Conservation (phyloP, 2,797 vertebrate species). For the Lerista edwardsae region DNA sequence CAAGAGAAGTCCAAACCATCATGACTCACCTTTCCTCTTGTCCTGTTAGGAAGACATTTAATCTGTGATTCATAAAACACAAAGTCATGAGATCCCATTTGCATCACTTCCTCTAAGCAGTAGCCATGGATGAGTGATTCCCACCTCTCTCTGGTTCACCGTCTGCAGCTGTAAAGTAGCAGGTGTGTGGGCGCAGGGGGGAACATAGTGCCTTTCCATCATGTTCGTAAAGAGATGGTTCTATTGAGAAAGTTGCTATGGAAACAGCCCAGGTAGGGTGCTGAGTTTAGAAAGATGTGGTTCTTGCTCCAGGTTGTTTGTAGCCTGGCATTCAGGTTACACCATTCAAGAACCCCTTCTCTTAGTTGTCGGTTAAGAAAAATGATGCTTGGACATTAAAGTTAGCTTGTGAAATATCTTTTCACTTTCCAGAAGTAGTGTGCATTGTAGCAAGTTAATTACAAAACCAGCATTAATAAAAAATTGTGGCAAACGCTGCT, state of each 20-base stretch:
- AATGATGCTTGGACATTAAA: background rate
- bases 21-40: background rate
- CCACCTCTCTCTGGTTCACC: background rate
- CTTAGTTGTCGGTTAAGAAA: background rate
- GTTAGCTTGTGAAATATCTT: background rate
- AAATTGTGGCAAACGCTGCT: too few species aligned
- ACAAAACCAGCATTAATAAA: background rate
- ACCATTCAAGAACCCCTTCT: background rate
- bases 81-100: background rate
- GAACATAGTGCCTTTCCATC: background rate
- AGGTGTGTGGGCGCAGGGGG: background rate
- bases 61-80: background rate
- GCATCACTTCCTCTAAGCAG: background rate
- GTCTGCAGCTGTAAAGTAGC: background rate
- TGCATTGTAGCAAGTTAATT: background rate
- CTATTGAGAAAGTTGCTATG: constrained; percentile 19
- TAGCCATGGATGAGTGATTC: background rate
- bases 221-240: background rate
- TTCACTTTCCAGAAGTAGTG: background rate
- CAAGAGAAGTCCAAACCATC: background rate
- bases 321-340: background rate
- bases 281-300: background rate
- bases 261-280: background rate
- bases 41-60: background rate
- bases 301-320: constrained; percentile 7